Percentiles rank a stretch among this genome's conserved stretches.
phyloP scores from a whole-genome alignment of 2,113 vertebrate genomes.

The Spilogale gracilis region DNA sequence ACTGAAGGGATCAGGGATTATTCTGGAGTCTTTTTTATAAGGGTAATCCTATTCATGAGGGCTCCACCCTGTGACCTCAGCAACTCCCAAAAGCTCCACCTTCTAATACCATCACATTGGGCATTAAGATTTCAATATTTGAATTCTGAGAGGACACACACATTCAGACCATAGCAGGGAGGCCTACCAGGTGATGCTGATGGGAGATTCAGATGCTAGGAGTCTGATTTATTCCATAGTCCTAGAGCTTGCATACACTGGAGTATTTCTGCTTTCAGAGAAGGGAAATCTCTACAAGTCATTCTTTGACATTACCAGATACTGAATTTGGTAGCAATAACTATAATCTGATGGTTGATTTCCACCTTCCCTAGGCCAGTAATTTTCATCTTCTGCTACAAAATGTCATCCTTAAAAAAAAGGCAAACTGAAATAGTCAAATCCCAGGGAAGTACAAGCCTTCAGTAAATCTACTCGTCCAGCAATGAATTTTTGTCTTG shows the following conservation, averaged over 20 bases:
- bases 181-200: not conserved
- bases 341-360: not conserved
- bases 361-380: not conserved
- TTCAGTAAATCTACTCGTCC: not conserved
- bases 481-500: not conserved
- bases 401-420: not conserved
- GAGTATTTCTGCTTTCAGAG: not conserved
- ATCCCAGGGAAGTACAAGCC: not conserved
- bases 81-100: not conserved
- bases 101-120: not conserved
- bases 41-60: not conserved
- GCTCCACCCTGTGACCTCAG: not conserved
- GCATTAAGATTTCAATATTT: not conserved
- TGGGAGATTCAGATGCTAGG: not conserved
- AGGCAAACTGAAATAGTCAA: not conserved
- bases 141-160: not conserved
- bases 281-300: not conserved
- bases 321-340: not conserved
- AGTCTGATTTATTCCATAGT: not conserved
- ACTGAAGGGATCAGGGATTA: not conserved
- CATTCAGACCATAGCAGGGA: not conserved
- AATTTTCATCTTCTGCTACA: not conserved
- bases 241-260: not conserved
- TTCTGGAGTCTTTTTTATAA: not conserved
- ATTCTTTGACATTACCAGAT: not conserved